phyloP scores from a whole-genome alignment of 2,888 invertebrate genomes.

The Lydus trimaculatus region DNA sequence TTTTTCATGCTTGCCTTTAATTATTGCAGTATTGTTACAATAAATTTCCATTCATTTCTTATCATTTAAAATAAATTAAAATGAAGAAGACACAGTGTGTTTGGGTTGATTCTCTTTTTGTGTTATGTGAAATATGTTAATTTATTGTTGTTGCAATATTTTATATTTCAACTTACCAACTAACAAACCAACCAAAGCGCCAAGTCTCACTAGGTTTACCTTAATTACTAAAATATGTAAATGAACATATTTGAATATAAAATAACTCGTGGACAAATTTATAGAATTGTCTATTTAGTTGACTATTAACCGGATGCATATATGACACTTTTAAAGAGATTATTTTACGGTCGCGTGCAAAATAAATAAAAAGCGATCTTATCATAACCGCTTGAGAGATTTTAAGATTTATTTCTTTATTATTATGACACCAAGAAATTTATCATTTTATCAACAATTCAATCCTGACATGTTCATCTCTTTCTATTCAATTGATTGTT shows the following conservation, averaged over 20 bases:
- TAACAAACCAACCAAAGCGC: background rate
- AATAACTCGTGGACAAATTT: conserved; percentile 49
- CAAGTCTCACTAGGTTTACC: conserved; percentile 46
- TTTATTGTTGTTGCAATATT: conserved; percentile 50
- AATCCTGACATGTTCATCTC: conserved; percentile 2
- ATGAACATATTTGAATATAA: conserved; percentile 56
- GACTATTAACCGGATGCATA: conserved; percentile 46
- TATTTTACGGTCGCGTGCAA: conserved; percentile 43
- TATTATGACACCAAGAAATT: background rate
- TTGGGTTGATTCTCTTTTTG: conserved; percentile 48
- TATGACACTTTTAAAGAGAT: conserved; percentile 42
- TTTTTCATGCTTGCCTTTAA: conserved; percentile 45
- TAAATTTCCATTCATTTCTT: conserved; percentile 52
- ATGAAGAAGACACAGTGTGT: conserved; percentile 12
- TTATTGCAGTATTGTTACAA: conserved; percentile 42
- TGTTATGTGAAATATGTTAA: conserved; percentile 46
- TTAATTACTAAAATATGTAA: conserved; percentile 59
- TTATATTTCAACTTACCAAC: conserved; percentile 41
- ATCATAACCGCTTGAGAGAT: background rate
- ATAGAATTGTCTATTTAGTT: conserved; percentile 52
- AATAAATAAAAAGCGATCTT: background rate
- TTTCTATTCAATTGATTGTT: conserved; percentile 11
- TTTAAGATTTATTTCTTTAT: conserved; percentile 12
- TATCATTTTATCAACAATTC: conserved; percentile 11
- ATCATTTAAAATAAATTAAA: conserved; percentile 51